Evolutionary conservation across 1,140 invertebrate species (phyloP).

Genomic region (Trypoxylus dichotomus): DNA sequence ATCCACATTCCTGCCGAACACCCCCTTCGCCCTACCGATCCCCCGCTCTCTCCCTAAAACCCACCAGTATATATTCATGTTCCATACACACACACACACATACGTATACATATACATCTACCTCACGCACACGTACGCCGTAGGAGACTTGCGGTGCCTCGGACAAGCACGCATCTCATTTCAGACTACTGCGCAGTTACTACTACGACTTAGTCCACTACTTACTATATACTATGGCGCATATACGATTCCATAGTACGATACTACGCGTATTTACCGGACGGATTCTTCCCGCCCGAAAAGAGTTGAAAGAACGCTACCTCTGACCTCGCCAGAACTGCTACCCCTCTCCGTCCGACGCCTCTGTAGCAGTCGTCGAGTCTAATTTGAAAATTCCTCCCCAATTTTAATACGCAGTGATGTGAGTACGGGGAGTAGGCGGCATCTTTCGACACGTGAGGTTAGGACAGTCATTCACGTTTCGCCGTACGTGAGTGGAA

Average conservation of each 20-base stretch:
- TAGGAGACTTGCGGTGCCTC: background rate
- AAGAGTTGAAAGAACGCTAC: background rate
- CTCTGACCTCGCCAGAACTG: background rate
- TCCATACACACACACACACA: background rate
- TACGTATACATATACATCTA: background rate
- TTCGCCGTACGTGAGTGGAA: background rate
- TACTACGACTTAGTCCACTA: background rate
- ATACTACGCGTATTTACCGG: background rate
- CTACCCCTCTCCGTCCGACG: background rate
- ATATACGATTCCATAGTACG: no score
- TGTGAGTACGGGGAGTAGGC: background rate
- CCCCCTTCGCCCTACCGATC: constrained; percentile 32
- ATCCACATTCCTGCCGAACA: constrained; percentile 40
- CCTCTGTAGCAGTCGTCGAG: no score
- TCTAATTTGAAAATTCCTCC: no score
- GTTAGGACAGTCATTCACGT: background rate
- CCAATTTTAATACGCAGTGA: background rate
- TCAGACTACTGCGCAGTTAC: constrained; percentile 24
- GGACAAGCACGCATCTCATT: background rate
- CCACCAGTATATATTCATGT: no score
- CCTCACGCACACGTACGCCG: background rate
- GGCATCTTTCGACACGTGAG: no score
- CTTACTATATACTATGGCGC: background rate
- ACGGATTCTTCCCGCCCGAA: constrained; percentile 8
- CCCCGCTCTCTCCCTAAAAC: constrained; percentile 4